Conservation (phyloP, 2,888 invertebrate species). For the Acanthococcus lagerstroemiae region DNA sequence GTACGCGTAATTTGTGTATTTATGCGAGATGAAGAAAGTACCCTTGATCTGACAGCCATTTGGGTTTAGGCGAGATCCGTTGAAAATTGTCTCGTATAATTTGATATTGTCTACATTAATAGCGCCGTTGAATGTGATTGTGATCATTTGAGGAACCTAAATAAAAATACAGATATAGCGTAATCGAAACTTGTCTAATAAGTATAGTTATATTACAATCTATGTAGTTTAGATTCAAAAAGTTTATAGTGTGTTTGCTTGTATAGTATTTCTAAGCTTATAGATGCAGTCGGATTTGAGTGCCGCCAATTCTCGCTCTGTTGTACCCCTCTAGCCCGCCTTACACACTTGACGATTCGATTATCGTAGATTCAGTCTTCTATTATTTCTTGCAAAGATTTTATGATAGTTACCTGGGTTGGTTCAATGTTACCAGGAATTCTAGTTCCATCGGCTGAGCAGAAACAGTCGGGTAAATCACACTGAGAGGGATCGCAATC, state of each 20-base stretch:
- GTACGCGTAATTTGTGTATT: slow-evolving; percentile 83
- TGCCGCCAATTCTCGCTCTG: too few species aligned
- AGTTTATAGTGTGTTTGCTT: too few species aligned
- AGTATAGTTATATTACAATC: too few species aligned
- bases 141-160: slow-evolving; percentile 80
- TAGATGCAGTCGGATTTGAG: too few species aligned
- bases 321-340: too few species aligned
- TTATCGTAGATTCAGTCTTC: too few species aligned
- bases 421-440: slow-evolving; percentile 76
- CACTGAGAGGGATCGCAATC: slow-evolving; percentile 85
- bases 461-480: slow-evolving; percentile 81
- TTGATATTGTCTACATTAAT: slow-evolving; percentile 88
- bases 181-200: too few species aligned
- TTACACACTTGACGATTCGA: too few species aligned
- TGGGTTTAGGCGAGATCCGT: slow-evolving; percentile 71
- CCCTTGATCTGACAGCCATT: slow-evolving; percentile 82
- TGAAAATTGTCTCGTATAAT: slow-evolving; percentile 80
- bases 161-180: slow-evolving; percentile 5
- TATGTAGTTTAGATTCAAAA: too few species aligned
- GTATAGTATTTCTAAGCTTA: too few species aligned
- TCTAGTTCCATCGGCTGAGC: slow-evolving; percentile 81
- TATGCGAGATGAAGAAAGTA: slow-evolving; percentile 85
- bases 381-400: too few species aligned
- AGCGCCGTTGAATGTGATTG: slow-evolving; percentile 84
- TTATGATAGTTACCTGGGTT: slow-evolving; percentile 46